Evolutionary conservation across 2,888 invertebrate genomes (phyloP).

Genomic region (Papilio protenor): DNA sequence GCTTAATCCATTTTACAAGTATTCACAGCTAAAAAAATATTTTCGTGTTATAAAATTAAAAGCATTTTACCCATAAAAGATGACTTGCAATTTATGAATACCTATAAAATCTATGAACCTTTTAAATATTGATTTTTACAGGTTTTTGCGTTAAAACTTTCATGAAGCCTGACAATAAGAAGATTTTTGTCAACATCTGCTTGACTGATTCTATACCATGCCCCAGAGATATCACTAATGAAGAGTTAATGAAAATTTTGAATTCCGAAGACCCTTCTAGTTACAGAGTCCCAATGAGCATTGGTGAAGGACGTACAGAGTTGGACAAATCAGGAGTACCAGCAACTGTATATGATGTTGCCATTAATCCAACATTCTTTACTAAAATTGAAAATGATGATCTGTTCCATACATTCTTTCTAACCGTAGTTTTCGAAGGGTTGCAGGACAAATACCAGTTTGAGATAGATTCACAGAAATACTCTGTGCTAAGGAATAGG

Average conservation of each 20-base stretch:
- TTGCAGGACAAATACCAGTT: constrained; percentile 90
- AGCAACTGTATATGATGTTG: constrained; percentile 92
- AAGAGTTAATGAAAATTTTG: constrained; percentile 88
- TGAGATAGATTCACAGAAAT: constrained; percentile 86
- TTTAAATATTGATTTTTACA: constrained; percentile 56
- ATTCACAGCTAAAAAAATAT: not conserved
- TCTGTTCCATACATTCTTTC: constrained; percentile 91
- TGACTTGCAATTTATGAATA: not conserved
- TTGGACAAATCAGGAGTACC: constrained; percentile 90
- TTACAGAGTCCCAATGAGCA: constrained; percentile 95
- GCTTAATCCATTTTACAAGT: not conserved
- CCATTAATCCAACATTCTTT: constrained; percentile 91
- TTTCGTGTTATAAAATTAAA: not conserved
- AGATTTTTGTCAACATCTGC: constrained; percentile 95
- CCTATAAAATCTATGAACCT: not conserved
- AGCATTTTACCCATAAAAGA: not conserved
- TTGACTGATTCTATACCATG: constrained; percentile 90
- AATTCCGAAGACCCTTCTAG: constrained; percentile 88
- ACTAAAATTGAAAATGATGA: constrained; percentile 88
- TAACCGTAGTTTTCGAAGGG: constrained; percentile 91
- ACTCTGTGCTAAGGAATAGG: constrained; percentile 88
- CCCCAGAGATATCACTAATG: constrained; percentile 88
- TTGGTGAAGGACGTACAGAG: constrained; percentile 92
- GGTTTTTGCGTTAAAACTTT: constrained; percentile 92
- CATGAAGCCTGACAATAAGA: constrained; percentile 86